Base-by-base conservation (phyloP, 1,140 invertebrate species). In the Cotesia glomerata region DNA sequence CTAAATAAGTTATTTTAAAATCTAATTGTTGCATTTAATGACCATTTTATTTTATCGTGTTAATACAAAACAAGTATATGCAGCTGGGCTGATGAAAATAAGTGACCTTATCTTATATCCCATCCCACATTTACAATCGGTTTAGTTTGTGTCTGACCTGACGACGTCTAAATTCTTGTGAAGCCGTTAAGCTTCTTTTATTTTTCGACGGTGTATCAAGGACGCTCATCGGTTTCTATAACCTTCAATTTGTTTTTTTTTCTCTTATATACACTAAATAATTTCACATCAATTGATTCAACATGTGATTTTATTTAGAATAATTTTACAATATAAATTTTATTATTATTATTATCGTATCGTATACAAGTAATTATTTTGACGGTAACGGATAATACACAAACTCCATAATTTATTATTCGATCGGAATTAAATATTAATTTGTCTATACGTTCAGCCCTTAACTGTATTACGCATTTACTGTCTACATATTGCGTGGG, bases 31-130 rank as follows among this genome's bases (percentile, higher is more conserved):
- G 16, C 16, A 18, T 7, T 2, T 5, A 54, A 54, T 54, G 52
- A 54, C 16, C 52, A n/a, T 9, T 54, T 54, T 18, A 13, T 59
- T 62, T 35, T 62, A 11, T 62, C 14, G 0, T 62, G 5, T 62
- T 36, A 35, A 35, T 36, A 26, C 32, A 36, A 36, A 26, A 26
- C 18, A 26, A 26, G 18, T 26, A n/a, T n/a, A 62, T 62, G 56
- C 56, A 58, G 56, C 16, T 54, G 2, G 52, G 52, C 52, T 62
- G 13, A 59, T 62, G 13, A 59, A 66, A 72, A 72, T 72, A 72
- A 66, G 70, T 39, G 70, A 72, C 70, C 62, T 72, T 72, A 72
- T 66, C 70, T 72, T 72, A 66, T 62, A 66, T 72, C 63, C 70
- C 64, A 35, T 34, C 63, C 62, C 69, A 59, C 70, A 72, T 63